Base-by-base conservation (phyloP, 1,140 invertebrate species). In the Zaprionus gabonicus region DNA sequence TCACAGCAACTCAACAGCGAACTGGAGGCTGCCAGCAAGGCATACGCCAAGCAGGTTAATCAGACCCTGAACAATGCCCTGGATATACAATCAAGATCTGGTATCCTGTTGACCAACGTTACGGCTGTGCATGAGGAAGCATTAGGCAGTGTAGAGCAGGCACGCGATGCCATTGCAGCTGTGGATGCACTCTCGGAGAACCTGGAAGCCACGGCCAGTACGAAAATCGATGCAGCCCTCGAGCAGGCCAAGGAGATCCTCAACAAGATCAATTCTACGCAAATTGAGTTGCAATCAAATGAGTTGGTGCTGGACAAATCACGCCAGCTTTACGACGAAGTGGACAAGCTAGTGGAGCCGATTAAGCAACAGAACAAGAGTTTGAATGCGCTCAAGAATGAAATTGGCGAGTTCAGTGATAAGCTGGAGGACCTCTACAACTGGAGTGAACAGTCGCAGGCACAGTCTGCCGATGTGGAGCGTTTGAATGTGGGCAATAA, bases 171-270 rank as follows among this genome's bases (percentile, higher is more conserved):
- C 0, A 95, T 98, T 4, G 88, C 93, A 1, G 95, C 96, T 56
- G 95, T 97, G 0, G 93, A 95, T 12, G 93, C 94, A 4, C 84
- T 97, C 4, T 95, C 96, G 1, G 93, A 94, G 27, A 95, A 95
- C 53, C 92, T 96, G 0, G 95, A 96, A 70, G 95, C 95, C 1
- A 95, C 95, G 27, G 96, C 95, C 51, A 94, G 95, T 28, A 96
- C 96, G 0, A 96, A 96, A 90, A 94, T 97, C 0, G 97, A 98
- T 56, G 95, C 94, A 17, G 96, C 97, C 0, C 81, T 98, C 4
- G 93, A 94, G 12, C 95, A 97, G 86, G 97, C 97, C 0, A 93
- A 96, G 70, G 92, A 94, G 1, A 96, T 97, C 4, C 93, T 97
- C 15, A 93, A 82, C 9, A 80, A 94, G 90, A 90, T 78, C 80